Percentiles rank a stretch among this genome's conserved stretches.
phyloP scores from a whole-genome alignment of 2,113 vertebrate genomes.

The Rhinoderma darwinii region DNA sequence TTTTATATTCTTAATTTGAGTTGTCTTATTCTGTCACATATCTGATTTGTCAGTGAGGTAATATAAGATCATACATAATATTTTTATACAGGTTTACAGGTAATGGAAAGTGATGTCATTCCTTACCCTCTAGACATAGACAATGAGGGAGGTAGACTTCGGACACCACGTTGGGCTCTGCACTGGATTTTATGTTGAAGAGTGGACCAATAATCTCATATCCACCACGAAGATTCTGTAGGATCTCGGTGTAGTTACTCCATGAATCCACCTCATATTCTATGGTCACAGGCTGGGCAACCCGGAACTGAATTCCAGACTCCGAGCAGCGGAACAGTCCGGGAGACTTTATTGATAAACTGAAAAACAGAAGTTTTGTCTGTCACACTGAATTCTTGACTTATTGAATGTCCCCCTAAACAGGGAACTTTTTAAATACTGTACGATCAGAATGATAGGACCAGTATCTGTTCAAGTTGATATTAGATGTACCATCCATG shows the following conservation, averaged over 20 bases:
- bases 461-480: too few relatives aligned
- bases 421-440: too few relatives aligned
- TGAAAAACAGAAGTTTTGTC: not conserved
- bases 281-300: not conserved
- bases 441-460: too few relatives aligned
- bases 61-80: not conserved
- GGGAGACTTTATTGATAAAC: not conserved
- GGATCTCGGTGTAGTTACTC: not conserved
- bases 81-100: not conserved
- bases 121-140: not conserved
- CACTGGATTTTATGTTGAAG: not conserved
- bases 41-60: too few relatives aligned
- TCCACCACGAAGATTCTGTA: not conserved
- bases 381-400: too few relatives aligned
- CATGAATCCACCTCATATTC: constrained; percentile 13
- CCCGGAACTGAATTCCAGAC: constrained; percentile 7
- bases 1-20: too few relatives aligned
- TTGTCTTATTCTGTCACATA: too few relatives aligned
- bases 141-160: constrained; percentile 3
- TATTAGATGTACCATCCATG: too few relatives aligned
- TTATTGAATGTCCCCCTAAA: too few relatives aligned
- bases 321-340: not conserved
- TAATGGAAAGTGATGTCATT: not conserved
- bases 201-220: constrained; percentile 25
- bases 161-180: not conserved